Evolutionary conservation across 2,888 invertebrate genomes (phyloP), one percentile per base, ranked within the genome.

Genomic region (Drosophila pseudotakahashii): DNA sequence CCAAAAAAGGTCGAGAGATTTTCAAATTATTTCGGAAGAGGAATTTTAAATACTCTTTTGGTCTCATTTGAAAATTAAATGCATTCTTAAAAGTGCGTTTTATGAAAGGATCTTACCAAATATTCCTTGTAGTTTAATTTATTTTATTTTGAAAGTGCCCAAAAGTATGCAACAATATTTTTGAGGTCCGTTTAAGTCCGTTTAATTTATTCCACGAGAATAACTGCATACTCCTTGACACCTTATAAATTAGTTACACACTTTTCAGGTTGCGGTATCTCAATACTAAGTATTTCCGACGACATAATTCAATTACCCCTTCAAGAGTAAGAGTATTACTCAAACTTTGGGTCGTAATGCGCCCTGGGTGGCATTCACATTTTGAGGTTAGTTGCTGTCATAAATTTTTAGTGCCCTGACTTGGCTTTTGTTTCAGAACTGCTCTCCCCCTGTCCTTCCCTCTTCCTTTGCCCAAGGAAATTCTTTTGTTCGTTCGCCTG

Each of bases 381-480:
- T 76, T 76, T 78, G 82, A 72, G 88, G 74, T 81, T 88, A 79
- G 82, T 85, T 88, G 78, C 82, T 75, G 76, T 79, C 82, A 81
- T 83, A 81, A 85, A 85, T 88, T 82, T 82, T 84, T 77, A 82
- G 69, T 78, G 81, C 71, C 67, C 64, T 16, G 67, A 67, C 50
- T 62, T 58, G 64, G 48, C 75, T 70, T 70, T 75, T 70, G 58
- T 69, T 75, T 73, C 39, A 30, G 5, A 32, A 47, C 39, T 14
- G 42, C 23, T 3, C 58, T 19, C 30, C 45, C n/a, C 32, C n/a
- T n/a, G n/a, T 41, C 45, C 39, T 23, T 60, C 3, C 23, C 23
- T 23, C 23, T 4, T 23, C 3, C 4, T 75, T 75, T 63, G 52
- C 7, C 42, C 39, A 62, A 61, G 47, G 30, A 61, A 64, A 45